These are phyloP conservation scores for Phylloscopus trochiloides DNA, from an alignment of 2,113 vertebrate species.

Conservation along the genomic window DNA sequence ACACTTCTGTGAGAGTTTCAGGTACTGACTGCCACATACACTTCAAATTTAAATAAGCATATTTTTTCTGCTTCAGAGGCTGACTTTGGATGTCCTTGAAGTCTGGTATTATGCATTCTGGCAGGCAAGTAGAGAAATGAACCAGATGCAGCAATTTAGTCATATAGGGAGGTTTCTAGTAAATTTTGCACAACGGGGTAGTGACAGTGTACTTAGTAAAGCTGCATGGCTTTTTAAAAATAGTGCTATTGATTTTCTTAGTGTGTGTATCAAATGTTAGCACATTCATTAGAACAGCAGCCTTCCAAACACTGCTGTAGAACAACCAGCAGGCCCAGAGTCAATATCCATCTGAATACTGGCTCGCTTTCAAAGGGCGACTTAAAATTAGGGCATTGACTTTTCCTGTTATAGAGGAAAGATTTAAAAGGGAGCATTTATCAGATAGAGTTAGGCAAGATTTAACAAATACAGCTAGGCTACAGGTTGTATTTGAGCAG, in stretches of 20 bases:
- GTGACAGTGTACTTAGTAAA: constrained; percentile 35
- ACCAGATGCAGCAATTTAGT: constrained; percentile 16
- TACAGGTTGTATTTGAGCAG: not conserved
- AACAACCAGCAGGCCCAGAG: constrained; percentile 24
- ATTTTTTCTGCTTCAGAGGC: not conserved
- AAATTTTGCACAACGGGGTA: constrained; percentile 4
- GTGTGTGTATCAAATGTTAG: constrained; percentile 55
- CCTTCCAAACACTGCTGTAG: constrained; percentile 41
- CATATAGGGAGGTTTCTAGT: constrained; percentile 34
- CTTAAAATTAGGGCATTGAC: constrained; percentile 57
- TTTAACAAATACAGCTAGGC: not conserved
- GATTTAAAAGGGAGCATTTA: constrained; percentile 45
- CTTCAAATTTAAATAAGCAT: not conserved
- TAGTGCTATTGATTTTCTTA: constrained; percentile 55
- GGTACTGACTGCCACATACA: not conserved
- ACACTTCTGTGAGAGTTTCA: not conserved
- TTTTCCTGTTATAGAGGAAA: constrained; percentile 40
- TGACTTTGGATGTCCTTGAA: constrained; percentile 48
- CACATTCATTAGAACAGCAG: constrained; percentile 55
- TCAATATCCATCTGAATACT: constrained; percentile 45
- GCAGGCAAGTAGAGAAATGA: constrained; percentile 22
- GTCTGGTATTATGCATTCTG: not conserved
- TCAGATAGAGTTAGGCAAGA: constrained; percentile 15
- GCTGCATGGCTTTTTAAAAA: constrained; percentile 48
- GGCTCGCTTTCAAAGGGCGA: constrained; percentile 36